phyloP scores from a whole-genome alignment of 2,888 invertebrate species.

The Dryobota labecula region DNA sequence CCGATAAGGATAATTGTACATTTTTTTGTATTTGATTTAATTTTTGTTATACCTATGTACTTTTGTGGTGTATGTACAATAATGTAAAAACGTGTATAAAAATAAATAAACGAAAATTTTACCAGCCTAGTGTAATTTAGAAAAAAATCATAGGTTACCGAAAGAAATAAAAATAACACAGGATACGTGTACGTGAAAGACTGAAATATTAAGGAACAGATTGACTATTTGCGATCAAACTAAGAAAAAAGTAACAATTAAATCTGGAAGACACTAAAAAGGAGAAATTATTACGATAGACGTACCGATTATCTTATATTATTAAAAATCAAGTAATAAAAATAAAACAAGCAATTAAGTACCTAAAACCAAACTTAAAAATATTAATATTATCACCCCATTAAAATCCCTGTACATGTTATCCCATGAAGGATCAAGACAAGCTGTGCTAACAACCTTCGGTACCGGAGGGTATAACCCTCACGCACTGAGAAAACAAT shows the following conservation, averaged over 20 bases:
- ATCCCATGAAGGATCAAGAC: conserved; percentile 40
- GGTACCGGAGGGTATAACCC: conserved; percentile 46
- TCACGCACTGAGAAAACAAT: conserved; percentile 39
- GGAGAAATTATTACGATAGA: neutral
- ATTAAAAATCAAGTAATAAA: neutral
- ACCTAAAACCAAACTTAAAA: neutral
- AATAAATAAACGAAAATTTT: too few relatives aligned
- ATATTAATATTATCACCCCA: conserved; percentile 28
- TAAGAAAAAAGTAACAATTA: accelerated
- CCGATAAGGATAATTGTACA: too few relatives aligned
- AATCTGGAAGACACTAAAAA: too few relatives aligned
- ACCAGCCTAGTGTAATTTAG: too few relatives aligned
- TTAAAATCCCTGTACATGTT: conserved; percentile 40
- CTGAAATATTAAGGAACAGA: neutral
- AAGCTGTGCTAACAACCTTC: conserved; percentile 40
- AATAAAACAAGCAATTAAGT: neutral
- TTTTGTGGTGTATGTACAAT: too few relatives aligned
- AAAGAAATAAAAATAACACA: neutral
- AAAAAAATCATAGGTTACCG: too few relatives aligned
- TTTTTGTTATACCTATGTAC: too few relatives aligned
- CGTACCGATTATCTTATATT: neutral
- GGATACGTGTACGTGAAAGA: neutral
- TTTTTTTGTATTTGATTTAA: too few relatives aligned
- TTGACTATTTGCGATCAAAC: neutral
- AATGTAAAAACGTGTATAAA: too few relatives aligned